phyloP scores from a whole-genome alignment of 2,113 vertebrate genomes.

The Pygoscelis adeliae region DNA sequence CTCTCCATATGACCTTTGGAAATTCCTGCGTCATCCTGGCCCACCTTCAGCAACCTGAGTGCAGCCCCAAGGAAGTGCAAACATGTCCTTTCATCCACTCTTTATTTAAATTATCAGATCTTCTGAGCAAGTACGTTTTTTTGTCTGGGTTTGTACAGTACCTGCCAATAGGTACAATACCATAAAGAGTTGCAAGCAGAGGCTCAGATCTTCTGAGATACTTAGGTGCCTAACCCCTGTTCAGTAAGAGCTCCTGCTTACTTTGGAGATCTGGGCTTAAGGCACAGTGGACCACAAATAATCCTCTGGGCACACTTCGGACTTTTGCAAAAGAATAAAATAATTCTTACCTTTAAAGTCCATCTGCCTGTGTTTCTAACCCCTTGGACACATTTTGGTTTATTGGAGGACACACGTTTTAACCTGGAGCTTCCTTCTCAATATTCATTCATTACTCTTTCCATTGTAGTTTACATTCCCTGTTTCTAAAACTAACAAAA shows the following conservation, averaged over 20 bases:
- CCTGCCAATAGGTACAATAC: neutral
- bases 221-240: neutral
- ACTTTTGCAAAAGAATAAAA: neutral
- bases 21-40: neutral
- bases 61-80: neutral
- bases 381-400: neutral
- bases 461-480: conserved; percentile 52
- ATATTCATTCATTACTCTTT: conserved; percentile 30
- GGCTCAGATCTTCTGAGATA: neutral
- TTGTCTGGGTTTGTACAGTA: neutral
- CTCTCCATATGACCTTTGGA: neutral
- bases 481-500: conserved; percentile 56
- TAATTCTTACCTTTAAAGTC: neutral
- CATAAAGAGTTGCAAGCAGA: neutral
- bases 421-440: conserved; percentile 36
- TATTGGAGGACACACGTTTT: conserved; percentile 8
- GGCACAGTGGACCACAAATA: neutral
- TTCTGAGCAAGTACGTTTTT: neutral
- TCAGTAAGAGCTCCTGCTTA: neutral
- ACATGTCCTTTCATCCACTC: neutral
- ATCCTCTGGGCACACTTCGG: neutral
- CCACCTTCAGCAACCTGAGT: neutral
- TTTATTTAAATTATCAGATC: neutral
- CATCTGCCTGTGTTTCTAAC: neutral
- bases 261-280: neutral